phyloP scores from a whole-genome alignment of 92 coral and sea anemone species.

The Diadumene lineata region DNA sequence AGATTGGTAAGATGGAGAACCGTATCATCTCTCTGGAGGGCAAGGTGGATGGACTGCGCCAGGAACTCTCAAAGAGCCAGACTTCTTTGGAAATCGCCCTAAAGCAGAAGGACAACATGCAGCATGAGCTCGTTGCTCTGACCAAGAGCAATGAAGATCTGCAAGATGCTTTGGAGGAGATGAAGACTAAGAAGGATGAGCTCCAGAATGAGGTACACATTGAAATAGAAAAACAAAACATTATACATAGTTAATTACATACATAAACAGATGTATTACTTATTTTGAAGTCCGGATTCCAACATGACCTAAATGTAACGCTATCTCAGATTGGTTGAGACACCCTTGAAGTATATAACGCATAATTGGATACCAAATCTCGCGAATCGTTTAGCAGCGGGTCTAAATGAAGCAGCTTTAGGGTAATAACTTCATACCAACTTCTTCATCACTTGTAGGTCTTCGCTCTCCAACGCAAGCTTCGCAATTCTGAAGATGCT shows the following conservation, averaged over 20 bases:
- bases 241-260: neutral
- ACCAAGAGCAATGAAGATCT: slow-evolving; percentile 55
- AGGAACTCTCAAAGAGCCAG: slow-evolving; percentile 48
- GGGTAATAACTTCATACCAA: neutral
- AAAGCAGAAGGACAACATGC: slow-evolving; percentile 54
- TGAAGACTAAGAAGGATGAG: slow-evolving; percentile 46
- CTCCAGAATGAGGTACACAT: slow-evolving; percentile 47
- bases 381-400: too few species aligned
- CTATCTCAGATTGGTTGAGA: too few species aligned
- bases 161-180: slow-evolving; percentile 40
- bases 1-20: slow-evolving; percentile 60
- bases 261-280: neutral
- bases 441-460: slow-evolving; percentile 4
- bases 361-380: too few species aligned
- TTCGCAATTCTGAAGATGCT: slow-evolving; percentile 59
- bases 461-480: slow-evolving; percentile 49
- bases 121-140: slow-evolving; percentile 46
- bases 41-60: slow-evolving; percentile 60
- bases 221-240: neutral
- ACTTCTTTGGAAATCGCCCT: slow-evolving; percentile 55
- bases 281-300: too few species aligned
- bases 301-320: too few species aligned
- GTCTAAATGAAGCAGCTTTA: too few species aligned
- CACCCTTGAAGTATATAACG: too few species aligned
- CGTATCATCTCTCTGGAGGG: slow-evolving; percentile 47